Evolutionary conservation across 2,888 invertebrate species (phyloP).

Genomic region (Drosophila yooni): DNA sequence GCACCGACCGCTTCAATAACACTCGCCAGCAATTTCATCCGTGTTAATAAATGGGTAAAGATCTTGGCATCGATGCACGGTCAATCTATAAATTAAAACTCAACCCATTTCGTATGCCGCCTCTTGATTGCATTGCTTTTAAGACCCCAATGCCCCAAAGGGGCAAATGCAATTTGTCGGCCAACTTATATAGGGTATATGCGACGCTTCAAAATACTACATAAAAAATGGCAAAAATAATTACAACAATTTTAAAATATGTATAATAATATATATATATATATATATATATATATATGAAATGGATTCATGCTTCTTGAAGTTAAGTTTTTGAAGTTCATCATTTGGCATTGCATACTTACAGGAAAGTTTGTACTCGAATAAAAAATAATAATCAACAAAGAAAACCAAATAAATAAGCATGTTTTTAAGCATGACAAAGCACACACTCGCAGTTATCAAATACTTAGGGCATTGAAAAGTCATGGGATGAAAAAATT

Average conservation of each 20-base stretch:
- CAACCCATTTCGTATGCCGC: constrained; percentile 13
- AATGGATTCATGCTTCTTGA: not conserved
- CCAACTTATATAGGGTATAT: not conserved
- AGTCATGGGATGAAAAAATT: not conserved
- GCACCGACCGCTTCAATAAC: constrained; percentile 5
- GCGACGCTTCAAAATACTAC: not conserved
- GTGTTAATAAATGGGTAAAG: constrained; percentile 43
- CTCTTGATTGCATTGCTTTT: constrained; percentile 49
- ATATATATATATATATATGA: no score
- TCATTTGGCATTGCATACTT: constrained; percentile 16
- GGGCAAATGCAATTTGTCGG: constrained; percentile 1
- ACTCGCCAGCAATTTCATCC: constrained; percentile 29
- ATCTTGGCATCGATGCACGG: constrained; percentile 33
- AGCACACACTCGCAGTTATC: not conserved
- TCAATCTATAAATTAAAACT: constrained; percentile 21
- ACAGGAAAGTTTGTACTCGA: not conserved
- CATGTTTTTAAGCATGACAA: not conserved
- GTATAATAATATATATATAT: no score
- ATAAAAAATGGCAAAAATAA: not conserved
- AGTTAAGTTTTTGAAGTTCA: not conserved
- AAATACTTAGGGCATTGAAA: not conserved
- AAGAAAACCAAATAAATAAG: not conserved
- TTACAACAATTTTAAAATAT: no score
- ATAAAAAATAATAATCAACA: not conserved
- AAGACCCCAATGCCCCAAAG: constrained; percentile 24